Percentiles rank a stretch among this genome's conserved stretches.
These are phyloP conservation scores for Catocala fraxini DNA, from an alignment of 2,888 invertebrate species.

Conservation along the genomic window DNA sequence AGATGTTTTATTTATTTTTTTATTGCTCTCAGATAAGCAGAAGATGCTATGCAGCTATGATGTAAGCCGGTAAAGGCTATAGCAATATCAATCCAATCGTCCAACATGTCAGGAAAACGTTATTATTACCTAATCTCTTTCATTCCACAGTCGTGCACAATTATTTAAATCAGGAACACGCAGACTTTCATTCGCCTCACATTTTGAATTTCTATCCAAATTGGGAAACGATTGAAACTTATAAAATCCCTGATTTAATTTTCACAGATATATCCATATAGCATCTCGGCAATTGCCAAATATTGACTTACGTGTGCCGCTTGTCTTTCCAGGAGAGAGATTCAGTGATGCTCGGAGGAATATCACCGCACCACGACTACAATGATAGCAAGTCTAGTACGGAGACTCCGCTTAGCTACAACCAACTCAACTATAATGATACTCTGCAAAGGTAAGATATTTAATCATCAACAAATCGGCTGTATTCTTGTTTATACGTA, in stretches of 20 bases:
- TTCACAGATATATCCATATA: no score
- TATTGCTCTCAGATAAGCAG: neutral
- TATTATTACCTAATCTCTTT: no score
- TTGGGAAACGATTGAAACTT: no score
- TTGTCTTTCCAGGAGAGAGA: conserved; percentile 89
- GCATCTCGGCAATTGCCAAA: no score
- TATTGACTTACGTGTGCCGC: no score
- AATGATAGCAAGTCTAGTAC: conserved; percentile 93
- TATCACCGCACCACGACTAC: conserved; percentile 94
- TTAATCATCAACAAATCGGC: neutral
- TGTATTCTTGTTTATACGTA: no score
- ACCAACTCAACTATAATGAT: conserved; percentile 94
- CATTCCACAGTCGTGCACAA: no score
- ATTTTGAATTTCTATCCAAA: no score
- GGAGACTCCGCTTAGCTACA: conserved; percentile 94
- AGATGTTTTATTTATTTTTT: no score
- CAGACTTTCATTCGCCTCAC: no score
- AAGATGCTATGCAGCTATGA: conserved; percentile 1
- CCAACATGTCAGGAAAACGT: neutral
- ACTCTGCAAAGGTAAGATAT: conserved; percentile 90
- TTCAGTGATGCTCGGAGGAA: conserved; percentile 94
- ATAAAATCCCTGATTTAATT: no score
- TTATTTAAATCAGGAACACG: no score
- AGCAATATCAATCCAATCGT: neutral
- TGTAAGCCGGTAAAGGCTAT: neutral